Conservation (phyloP, 2,113 vertebrate genomes). For the Upupa epops region DNA sequence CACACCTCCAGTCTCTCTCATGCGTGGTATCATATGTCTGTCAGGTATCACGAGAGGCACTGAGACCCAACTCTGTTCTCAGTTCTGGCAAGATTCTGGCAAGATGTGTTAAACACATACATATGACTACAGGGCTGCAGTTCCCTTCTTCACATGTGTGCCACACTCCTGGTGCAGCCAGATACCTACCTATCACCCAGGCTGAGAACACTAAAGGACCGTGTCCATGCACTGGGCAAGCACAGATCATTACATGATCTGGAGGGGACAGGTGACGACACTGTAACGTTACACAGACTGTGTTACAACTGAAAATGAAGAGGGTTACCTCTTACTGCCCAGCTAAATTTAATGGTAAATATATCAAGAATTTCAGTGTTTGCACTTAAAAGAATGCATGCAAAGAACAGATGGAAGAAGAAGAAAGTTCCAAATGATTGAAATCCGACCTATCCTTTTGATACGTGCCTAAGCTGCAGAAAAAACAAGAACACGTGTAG, state of each 20-base stretch:
- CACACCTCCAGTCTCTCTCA: neutral
- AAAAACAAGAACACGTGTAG: neutral
- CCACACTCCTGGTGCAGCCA: neutral
- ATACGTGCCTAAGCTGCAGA: neutral
- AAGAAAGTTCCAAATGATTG: neutral
- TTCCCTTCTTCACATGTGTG: neutral
- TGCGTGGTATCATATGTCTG: rapidly evolving
- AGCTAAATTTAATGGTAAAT: neutral
- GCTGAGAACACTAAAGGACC: neutral
- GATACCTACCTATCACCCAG: neutral
- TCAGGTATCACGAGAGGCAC: neutral
- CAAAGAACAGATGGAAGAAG: neutral
- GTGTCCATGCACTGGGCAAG: neutral
- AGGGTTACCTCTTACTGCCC: neutral
- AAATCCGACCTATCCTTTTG: neutral
- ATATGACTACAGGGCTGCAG: rapidly evolving
- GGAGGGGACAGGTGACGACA: neutral
- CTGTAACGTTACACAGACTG: neutral
- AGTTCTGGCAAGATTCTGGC: neutral
- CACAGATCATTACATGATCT: neutral
- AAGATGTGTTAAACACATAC: neutral
- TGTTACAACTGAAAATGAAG: neutral
- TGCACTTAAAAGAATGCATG: neutral
- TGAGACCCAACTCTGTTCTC: neutral
- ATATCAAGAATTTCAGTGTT: neutral